Base-by-base conservation (phyloP, 1,140 invertebrate species). In the Drosophila quadrilineata region DNA sequence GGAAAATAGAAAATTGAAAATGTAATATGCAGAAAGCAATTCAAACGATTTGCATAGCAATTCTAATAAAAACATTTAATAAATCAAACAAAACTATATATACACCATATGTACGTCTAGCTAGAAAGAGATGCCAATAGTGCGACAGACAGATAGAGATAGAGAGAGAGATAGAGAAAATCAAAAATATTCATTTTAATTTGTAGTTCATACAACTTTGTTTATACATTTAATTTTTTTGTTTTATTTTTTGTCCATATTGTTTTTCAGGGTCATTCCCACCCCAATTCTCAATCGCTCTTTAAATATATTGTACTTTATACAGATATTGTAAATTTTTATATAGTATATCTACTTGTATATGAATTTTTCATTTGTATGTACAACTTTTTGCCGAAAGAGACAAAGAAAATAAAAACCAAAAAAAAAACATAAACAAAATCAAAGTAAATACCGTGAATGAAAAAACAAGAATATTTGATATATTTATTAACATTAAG, bases 401-500 rank as follows among this genome's bases (percentile, higher is more conserved):
- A n/a, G n/a, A n/a, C n/a, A n/a, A n/a, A n/a, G n/a, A n/a, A n/a
- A n/a, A n/a, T n/a, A n/a, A n/a, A n/a, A n/a, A n/a, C n/a, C n/a
- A n/a, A n/a, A n/a, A n/a, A n/a, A n/a, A n/a, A n/a, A n/a, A n/a
- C n/a, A n/a, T n/a, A n/a, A n/a, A n/a, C n/a, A n/a, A n/a, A n/a
- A n/a, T n/a, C n/a, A n/a, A n/a, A n/a, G n/a, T n/a, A n/a, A n/a
- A n/a, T n/a, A 85, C 40, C 12, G 52, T 14, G 64, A 58, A 56
- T 71, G 46, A 19, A 21, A 19, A 45, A 16, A 45, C 16, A 22
- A 6, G 54, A 45, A 73, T 40, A 74, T 71, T 85, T 75, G 74
- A 79, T 85, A 85, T 79, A 85, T 85, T 85, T 79, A 85, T 75
- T 75, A 85, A 79, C 52, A 75, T 65, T 84, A 79, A 84, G 79